Base-by-base conservation (phyloP, 2,888 invertebrate species). In the Zaprionus bogoriensis region DNA sequence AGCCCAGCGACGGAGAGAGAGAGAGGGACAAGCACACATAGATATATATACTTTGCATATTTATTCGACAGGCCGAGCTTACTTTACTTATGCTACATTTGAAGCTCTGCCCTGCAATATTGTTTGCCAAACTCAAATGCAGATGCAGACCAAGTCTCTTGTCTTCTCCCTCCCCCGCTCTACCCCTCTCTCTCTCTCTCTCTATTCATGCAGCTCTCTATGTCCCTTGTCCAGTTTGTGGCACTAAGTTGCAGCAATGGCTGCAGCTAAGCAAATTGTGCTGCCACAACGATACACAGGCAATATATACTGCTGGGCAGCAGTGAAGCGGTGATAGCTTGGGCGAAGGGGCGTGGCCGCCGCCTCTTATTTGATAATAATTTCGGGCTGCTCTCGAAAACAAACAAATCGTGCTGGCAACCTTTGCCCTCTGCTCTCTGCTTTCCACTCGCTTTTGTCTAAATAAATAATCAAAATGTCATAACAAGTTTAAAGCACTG, bases 1-100 rank as follows among this genome's bases (percentile, higher is more conserved):
- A 44, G 52, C 28, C 39, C 38, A 28, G 30, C 39, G 10, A 32
- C n/a, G 19, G 7, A 46, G 9, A 46, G 19, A 46, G 38, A 39
- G 17, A 39, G 19, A 39, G 17, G 46, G 17, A 20, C 22, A 14
- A 3, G 27, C 22, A 41, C 20, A 23, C 6, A 52, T 27, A 22
- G 12, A n/a, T 3, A 57, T 55, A 77, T 67, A 68, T 74, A 68
- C 69, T 65, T 63, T 78, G 77, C 83, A 85, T 78, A 85, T 79
- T 86, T 87, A 79, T 79, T 79, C 87, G 85, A 74, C 77, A 65
- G 74, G n/a, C n/a, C n/a, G 48, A 84, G 72, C 81, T 84, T 84
- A 79, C 87, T 84, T 84, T 87, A 79, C 87, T 84, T 79, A 84
- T 77, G 85, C 87, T 77, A 84, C 78, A 87, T 76, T 87, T 80